Evolutionary conservation across 2,113 vertebrate species (phyloP).

Genomic region (Tyto alba): DNA sequence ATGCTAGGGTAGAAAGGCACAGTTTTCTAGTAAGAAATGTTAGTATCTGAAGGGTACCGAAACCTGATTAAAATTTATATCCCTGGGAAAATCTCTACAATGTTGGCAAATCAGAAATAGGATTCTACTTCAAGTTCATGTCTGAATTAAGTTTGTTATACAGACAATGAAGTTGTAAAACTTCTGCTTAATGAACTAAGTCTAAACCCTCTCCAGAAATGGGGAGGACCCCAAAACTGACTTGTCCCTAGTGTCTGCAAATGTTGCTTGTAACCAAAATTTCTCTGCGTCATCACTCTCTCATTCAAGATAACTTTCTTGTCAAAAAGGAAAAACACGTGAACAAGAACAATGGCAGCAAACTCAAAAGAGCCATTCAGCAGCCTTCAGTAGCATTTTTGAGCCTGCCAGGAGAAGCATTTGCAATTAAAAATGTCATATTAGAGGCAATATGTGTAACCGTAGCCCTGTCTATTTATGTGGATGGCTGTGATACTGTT

Average conservation of each 20-base stretch:
- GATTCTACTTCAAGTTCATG: not conserved
- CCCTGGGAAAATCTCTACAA: not conserved
- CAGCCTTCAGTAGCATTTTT: not conserved
- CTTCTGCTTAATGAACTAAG: not conserved
- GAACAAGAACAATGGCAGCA: not conserved
- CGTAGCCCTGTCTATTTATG: not conserved
- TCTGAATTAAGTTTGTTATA: not conserved
- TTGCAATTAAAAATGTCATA: not conserved
- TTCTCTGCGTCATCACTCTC: not conserved
- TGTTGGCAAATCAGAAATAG: not conserved
- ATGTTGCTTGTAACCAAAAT: not conserved
- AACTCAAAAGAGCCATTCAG: not conserved
- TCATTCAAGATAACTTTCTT: not conserved
- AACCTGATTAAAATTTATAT: not conserved
- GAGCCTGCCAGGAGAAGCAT: not conserved
- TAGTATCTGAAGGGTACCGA: not conserved
- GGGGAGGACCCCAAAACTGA: not conserved
- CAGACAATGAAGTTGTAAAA: not conserved
- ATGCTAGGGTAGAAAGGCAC: not conserved
- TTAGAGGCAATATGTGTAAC: not conserved
- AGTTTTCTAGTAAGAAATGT: not conserved
- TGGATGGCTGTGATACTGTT: not conserved
- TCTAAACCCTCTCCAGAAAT: not conserved
- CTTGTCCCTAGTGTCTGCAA: not conserved
- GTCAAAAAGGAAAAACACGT: not conserved